phyloP scores from a whole-genome alignment of 2,797 vertebrate genomes.

The Antrozous pallidus region DNA sequence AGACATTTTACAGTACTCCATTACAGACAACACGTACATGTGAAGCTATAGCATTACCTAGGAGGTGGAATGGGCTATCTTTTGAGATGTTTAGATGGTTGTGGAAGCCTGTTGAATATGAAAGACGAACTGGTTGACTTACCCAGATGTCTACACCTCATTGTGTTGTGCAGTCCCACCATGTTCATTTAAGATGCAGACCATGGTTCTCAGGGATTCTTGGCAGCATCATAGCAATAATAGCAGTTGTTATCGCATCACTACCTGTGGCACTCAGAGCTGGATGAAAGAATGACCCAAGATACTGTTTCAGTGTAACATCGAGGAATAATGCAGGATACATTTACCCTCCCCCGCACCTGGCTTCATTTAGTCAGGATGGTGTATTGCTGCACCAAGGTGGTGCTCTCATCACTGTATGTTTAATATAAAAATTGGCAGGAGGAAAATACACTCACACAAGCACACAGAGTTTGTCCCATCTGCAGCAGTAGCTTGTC shows the following conservation, averaged over 20 bases:
- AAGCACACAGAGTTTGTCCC: not conserved
- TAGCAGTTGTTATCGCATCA: not conserved
- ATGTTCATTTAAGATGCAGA: not conserved
- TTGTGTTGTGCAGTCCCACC: not conserved
- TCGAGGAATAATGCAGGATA: not conserved
- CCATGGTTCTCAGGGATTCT: not conserved
- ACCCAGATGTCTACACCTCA: not conserved
- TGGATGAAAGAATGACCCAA: not conserved
- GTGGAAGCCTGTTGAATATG: not conserved
- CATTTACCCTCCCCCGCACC: not conserved
- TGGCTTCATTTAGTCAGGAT: not conserved
- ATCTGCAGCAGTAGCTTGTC: slow-evolving; percentile 1
- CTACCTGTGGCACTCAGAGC: not conserved
- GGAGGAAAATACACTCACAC: not conserved
- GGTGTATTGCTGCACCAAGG: not conserved
- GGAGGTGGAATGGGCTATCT: not conserved
- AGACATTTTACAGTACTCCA: not conserved
- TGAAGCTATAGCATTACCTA: not conserved
- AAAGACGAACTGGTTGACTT: not conserved
- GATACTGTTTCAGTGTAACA: not conserved
- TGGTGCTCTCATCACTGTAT: not conserved
- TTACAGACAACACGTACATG: not conserved
- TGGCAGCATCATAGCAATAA: not conserved
- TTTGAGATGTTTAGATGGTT: not conserved
- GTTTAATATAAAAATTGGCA: not conserved